Evolutionary conservation across 2,888 invertebrate species (phyloP).

Genomic region (Alitta virens): DNA sequence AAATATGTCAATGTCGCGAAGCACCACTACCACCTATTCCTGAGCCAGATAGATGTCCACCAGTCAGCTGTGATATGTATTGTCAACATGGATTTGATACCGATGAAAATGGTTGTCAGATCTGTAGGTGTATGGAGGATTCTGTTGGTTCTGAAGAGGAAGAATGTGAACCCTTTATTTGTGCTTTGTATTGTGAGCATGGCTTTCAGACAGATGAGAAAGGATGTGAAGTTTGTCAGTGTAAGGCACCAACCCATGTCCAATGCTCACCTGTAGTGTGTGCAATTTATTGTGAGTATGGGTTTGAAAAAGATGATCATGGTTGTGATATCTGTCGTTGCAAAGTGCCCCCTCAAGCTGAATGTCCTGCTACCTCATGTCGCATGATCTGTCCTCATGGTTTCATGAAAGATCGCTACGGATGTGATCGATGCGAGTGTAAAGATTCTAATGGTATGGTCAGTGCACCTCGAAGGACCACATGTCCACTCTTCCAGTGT

Average conservation of each 20-base stretch:
- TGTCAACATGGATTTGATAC: constrained; percentile 9
- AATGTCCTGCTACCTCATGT: background rate
- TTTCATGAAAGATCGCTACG: background rate
- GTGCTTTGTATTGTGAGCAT: constrained; percentile 5
- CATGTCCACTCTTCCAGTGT: constrained; percentile 18
- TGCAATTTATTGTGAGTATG: constrained; percentile 2
- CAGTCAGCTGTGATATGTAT: constrained; percentile 1
- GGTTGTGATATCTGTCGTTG: background rate
- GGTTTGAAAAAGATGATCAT: constrained; percentile 5
- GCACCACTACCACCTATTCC: background rate
- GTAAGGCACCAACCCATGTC: background rate
- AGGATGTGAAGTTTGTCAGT: constrained; percentile 6
- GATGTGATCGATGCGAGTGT: constrained; percentile 12
- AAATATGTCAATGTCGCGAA: constrained; percentile 1
- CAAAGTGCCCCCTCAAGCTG: background rate
- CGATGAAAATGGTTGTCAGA: constrained; percentile 2
- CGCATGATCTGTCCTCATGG: constrained; percentile 4
- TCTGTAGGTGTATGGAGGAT: background rate
- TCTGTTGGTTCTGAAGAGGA: background rate
- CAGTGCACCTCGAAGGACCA: background rate
- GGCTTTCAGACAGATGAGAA: constrained; percentile 4
- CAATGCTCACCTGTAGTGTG: constrained; percentile 2
- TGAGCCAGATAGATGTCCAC: background rate
- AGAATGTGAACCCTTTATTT: background rate
- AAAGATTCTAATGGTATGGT: background rate